These are phyloP conservation scores for Phoxinus dragarum DNA, from an alignment of 2,797 vertebrate genomes.

Conservation along the genomic window DNA sequence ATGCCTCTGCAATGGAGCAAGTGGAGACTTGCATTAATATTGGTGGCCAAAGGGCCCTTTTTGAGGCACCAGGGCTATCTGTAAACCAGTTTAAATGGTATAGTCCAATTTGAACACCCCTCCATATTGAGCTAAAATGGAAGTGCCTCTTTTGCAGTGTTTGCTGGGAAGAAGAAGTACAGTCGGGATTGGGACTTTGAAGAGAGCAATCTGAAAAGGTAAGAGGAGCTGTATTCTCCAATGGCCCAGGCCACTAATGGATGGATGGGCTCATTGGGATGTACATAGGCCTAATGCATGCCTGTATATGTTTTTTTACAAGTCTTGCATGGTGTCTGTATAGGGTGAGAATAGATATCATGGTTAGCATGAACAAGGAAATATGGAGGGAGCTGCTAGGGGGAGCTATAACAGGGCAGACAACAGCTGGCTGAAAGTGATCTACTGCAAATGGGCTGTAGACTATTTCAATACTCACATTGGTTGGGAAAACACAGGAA, in stretches of 20 bases:
- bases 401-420: conserved; percentile 77
- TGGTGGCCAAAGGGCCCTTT: conserved; percentile 60
- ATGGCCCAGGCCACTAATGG: conserved; percentile 53
- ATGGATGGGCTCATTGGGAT: conserved; percentile 57
- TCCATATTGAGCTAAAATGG: conserved; percentile 80
- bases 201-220: conserved; percentile 71
- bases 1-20: conserved; percentile 59
- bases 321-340: conserved; percentile 64
- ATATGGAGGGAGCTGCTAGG: conserved; percentile 77
- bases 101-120: conserved; percentile 78
- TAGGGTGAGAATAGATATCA: conserved; percentile 61
- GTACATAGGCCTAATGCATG: conserved; percentile 51
- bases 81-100: conserved; percentile 62
- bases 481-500: conserved; percentile 56
- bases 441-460: conserved; percentile 45
- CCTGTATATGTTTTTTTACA: conserved; percentile 62
- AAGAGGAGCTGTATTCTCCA: conserved; percentile 70
- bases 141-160: conserved; percentile 84
- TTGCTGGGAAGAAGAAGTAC: conserved; percentile 87
- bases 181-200: conserved; percentile 73
- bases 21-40: conserved; percentile 40
- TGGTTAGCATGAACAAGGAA: conserved; percentile 75
- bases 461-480: conserved; percentile 61
- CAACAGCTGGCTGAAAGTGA: conserved; percentile 56
- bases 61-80: conserved; percentile 53